These are phyloP conservation scores for Thamnaconus septentrionalis DNA, from an alignment of 2,113 vertebrate species.

Conservation along the genomic window DNA sequence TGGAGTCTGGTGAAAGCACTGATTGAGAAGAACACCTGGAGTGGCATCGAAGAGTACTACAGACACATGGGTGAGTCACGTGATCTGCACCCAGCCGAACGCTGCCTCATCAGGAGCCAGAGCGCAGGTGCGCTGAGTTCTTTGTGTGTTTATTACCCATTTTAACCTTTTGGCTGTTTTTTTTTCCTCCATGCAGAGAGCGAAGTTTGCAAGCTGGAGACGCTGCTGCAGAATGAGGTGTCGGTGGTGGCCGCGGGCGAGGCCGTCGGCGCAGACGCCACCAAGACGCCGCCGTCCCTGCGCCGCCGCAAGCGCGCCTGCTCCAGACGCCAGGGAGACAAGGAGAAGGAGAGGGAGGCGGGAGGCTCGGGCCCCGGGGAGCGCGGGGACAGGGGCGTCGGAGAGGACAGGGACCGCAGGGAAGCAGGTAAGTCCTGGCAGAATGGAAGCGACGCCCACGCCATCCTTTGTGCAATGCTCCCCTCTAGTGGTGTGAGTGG, in stretches of 20 bases:
- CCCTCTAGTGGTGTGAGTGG: conserved; percentile 36
- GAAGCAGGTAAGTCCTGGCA: conserved; percentile 60
- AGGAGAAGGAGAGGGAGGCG: conserved; percentile 71
- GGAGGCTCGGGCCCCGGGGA: conserved; percentile 52
- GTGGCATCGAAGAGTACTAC: conserved; percentile 88
- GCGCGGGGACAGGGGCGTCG: conserved; percentile 66
- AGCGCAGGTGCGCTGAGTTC: too few relatives aligned
- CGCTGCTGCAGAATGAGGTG: conserved; percentile 81
- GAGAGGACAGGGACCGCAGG: conserved; percentile 61
- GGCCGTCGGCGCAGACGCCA: conserved; percentile 62
- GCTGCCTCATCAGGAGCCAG: too few relatives aligned
- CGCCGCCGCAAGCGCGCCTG: conserved; percentile 84
- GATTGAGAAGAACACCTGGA: conserved; percentile 92
- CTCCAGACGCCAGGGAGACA: conserved; percentile 76
- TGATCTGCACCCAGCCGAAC: background rate
- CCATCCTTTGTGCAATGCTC: background rate
- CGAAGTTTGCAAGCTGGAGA: conserved; percentile 85
- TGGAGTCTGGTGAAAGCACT: conserved; percentile 89
- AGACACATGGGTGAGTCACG: conserved; percentile 82
- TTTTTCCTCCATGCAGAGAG: conserved; percentile 66
- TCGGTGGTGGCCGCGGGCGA: conserved; percentile 80
- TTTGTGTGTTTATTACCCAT: too few relatives aligned
- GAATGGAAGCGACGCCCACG: background rate
- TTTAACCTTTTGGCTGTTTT: too few relatives aligned
- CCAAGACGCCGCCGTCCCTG: conserved; percentile 73